Evolutionary conservation across 2,797 vertebrate species (phyloP).

Genomic region (Enteromius anoplus): DNA sequence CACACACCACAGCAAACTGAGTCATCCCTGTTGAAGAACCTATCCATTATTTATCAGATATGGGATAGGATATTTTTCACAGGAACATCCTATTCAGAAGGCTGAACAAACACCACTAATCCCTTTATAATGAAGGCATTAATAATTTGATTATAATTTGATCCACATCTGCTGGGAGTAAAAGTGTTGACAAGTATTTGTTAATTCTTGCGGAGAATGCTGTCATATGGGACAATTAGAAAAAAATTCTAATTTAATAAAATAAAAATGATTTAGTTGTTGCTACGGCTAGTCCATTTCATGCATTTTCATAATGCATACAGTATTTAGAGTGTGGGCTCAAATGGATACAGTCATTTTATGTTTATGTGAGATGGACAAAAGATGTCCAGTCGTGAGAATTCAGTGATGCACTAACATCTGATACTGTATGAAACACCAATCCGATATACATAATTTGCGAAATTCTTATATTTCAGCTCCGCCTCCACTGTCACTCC

Average conservation of each 20-base stretch:
- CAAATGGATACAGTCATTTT: neutral
- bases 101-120: constrained; percentile 16
- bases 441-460: neutral
- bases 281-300: neutral
- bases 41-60: constrained; percentile 26
- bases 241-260: neutral
- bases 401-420: neutral
- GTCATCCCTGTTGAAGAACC: neutral
- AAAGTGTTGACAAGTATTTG: neutral
- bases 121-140: neutral
- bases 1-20: neutral
- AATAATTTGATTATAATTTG: constrained; percentile 22
- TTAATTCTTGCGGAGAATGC: neutral
- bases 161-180: neutral
- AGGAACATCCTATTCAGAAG: constrained; percentile 4
- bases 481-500: neutral
- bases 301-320: neutral
- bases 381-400: neutral
- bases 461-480: constrained; percentile 17
- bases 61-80: neutral
- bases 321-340: neutral
- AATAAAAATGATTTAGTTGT: neutral
- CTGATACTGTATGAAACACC: neutral
- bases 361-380: neutral
- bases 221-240: neutral